These are phyloP conservation scores for Rhizomys pruinosus DNA, from an alignment of 2,113 vertebrate species.

Conservation along the genomic window DNA sequence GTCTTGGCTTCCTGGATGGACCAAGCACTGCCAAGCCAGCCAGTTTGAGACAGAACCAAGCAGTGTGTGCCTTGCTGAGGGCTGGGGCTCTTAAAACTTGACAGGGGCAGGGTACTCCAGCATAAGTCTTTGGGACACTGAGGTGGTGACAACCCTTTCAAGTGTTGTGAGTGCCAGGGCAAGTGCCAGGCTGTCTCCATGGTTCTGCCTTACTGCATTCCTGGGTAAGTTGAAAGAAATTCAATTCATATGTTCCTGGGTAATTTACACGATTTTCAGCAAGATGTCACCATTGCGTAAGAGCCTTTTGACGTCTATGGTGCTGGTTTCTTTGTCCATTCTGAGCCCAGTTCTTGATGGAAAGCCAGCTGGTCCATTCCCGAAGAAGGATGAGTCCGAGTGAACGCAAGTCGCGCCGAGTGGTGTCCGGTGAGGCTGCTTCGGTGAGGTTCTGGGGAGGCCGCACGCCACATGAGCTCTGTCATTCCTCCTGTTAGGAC, in stretches of 20 bases:
- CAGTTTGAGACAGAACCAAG: not conserved
- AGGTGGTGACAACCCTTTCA: not conserved
- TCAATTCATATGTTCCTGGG: slow-evolving; percentile 28
- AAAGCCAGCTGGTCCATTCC: slow-evolving; percentile 30
- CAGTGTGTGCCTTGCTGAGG: not conserved
- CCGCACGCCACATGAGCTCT: rapidly evolving
- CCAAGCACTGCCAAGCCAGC: not conserved
- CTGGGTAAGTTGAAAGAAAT: slow-evolving; percentile 56
- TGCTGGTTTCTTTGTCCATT: slow-evolving; percentile 42
- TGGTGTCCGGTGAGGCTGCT: not conserved
- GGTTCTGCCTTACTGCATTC: slow-evolving; percentile 24
- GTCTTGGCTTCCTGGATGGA: not conserved
- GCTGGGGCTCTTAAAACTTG: not conserved
- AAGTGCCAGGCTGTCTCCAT: not conserved
- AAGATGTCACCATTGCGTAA: slow-evolving; percentile 50
- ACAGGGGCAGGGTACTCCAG: not conserved
- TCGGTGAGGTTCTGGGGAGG: not conserved
- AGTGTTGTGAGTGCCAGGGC: not conserved
- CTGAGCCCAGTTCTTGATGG: slow-evolving; percentile 45
- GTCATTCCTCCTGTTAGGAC: not conserved
- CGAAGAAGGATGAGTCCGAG: not conserved
- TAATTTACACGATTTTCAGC: slow-evolving; percentile 48
- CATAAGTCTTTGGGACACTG: not conserved
- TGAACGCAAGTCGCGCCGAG: not conserved
- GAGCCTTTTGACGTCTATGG: slow-evolving; percentile 50